Evolutionary conservation across 23 tunicate species (phyloP), one percentile per base, ranked within the genome.

Genomic region (Trididemnum miniatum): DNA sequence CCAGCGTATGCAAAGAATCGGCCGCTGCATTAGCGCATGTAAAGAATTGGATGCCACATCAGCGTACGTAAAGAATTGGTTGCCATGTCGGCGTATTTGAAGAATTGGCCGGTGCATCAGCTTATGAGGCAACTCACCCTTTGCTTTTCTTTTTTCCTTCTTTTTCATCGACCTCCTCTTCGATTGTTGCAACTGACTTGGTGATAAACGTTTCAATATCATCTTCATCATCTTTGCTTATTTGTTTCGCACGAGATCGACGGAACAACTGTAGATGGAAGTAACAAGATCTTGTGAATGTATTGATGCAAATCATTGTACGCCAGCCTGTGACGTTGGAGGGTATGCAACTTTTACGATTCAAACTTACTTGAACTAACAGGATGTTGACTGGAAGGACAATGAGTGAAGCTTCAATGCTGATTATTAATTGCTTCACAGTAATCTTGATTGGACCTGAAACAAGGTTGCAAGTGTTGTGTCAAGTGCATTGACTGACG

Each of bases 381-480:
- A 90, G 44, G 37, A 90, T 35, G 65, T 90, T 90, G 9, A 90
- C 34, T 15, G 96, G 96, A 44, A 90, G 4, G 22, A 90, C 96
- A 12, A 90, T 85, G 51, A 90, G 54, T 0, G 96, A 72, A 39
- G 96, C 88, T 74, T 90, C 80, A 57, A 90, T 64, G 73, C 96
- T 90, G 63, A 90, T 85, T 59, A 90, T 49, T 15, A 90, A 65
- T 63, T 90, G 96, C 76, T 90, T 89, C 35, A 90, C 89, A 0
- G 96, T 67, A 26, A 90, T 50, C 62, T 62, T 66, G 12, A 90
- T 80, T 37, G 96, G 96, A 72, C 96, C 96, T 90, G 69, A 35
- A 80, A 40, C 64, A 31, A 40, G 18, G 26, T 5, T 5, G 7
- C 18, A 63, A 63, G 7, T 20, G 24, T n/a, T n/a, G n/a, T n/a